These are phyloP conservation scores for Tretioscincus oriximinensis DNA, from an alignment of 2,113 vertebrate species.

Conservation along the genomic window DNA sequence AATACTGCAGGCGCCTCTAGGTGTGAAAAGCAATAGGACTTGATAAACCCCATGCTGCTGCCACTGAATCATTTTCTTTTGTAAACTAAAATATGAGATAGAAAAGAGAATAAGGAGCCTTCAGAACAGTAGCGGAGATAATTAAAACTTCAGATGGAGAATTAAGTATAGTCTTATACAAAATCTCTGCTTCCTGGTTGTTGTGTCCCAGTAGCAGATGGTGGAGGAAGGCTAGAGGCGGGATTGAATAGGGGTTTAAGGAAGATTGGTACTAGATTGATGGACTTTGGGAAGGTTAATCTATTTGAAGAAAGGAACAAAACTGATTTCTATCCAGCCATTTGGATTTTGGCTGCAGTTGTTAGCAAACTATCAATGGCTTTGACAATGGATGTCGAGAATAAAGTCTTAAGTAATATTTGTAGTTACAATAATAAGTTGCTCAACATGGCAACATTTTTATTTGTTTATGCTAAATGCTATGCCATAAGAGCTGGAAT, in stretches of 20 bases:
- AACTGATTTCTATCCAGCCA: not conserved
- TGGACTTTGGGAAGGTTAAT: constrained; percentile 1
- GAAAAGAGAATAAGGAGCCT: not conserved
- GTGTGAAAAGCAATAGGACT: constrained; percentile 29
- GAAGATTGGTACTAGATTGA: constrained; percentile 1
- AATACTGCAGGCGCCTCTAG: constrained; percentile 30
- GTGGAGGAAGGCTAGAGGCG: not conserved
- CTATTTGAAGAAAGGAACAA: constrained; percentile 27
- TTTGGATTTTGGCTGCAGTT: constrained; percentile 28
- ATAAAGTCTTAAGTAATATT: constrained; percentile 23
- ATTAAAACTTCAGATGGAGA: constrained; percentile 41
- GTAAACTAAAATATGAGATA: constrained; percentile 39
- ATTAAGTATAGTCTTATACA: constrained; percentile 31
- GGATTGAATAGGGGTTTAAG: constrained; percentile 6
- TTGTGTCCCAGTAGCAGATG: constrained; percentile 37
- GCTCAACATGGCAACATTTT: constrained; percentile 5
- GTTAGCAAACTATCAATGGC: constrained; percentile 14
- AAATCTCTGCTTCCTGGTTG: constrained; percentile 34
- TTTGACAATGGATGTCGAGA: constrained; percentile 25
- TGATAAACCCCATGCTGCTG: constrained; percentile 31
- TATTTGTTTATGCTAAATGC: not conserved
- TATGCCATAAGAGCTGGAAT: constrained; percentile 16
- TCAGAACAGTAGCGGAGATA: constrained; percentile 30
- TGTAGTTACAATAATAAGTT: constrained; percentile 14
- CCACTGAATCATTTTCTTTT: constrained; percentile 53